A percentile compares a stretch with the other conserved stretches of the same genome.
Conservation (phyloP, 2,888 invertebrate genomes). For the Nomada hirtipes region DNA sequence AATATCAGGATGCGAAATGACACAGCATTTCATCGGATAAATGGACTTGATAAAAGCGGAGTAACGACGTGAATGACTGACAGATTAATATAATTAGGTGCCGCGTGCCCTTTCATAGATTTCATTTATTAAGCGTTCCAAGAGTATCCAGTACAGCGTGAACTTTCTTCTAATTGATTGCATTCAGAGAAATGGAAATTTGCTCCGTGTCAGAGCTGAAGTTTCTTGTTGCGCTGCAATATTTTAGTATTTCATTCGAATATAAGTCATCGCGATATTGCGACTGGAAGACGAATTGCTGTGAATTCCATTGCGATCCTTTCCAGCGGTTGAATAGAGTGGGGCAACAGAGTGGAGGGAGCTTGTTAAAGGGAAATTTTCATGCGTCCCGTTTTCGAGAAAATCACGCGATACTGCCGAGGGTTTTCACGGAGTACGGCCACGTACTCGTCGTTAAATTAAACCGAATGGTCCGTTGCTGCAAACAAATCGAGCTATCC, state of each 20-base stretch:
- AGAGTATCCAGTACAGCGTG: neutral
- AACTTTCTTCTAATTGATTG: neutral
- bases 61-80: neutral
- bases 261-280: slow-evolving; percentile 13
- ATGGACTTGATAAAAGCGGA: slow-evolving; percentile 38
- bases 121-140: slow-evolving; percentile 7
- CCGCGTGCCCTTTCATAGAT: neutral
- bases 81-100: slow-evolving; percentile 36
- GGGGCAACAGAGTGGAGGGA: slow-evolving; percentile 21
- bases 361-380: slow-evolving; percentile 56
- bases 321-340: neutral
- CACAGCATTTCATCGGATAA: slow-evolving; percentile 35
- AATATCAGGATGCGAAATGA: slow-evolving; percentile 18
- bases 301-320: slow-evolving; percentile 22
- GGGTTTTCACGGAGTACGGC: slow-evolving; percentile 62
- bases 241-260: neutral
- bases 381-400: slow-evolving; percentile 51
- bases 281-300: neutral
- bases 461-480: slow-evolving; percentile 70
- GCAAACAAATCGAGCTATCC: slow-evolving; percentile 72
- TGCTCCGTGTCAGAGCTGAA: neutral
- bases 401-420: slow-evolving; percentile 62
- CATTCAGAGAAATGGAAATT: neutral
- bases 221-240: neutral
- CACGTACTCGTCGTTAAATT: slow-evolving; percentile 75